Base-by-base conservation (phyloP, 2,797 vertebrate species). In the Dromococcyx pavoninus region DNA sequence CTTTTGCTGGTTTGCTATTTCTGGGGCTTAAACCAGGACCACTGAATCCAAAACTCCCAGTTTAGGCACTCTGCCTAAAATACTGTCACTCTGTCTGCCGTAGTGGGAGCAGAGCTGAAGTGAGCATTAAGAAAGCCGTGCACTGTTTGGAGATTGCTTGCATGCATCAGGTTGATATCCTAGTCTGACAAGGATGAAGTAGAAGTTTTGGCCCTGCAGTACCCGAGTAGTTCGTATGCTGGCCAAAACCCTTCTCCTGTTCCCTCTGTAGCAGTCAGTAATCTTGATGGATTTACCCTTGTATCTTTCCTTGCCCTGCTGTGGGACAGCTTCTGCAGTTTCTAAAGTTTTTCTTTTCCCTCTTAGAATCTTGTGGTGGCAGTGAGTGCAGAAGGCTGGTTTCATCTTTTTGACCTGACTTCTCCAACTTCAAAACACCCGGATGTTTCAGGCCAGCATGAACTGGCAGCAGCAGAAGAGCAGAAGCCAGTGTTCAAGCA, bases 331-430 rank as follows among this genome's bases (percentile, higher is more conserved):
- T 65, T 71, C 50, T 83, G 16, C 30, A 35, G 32, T 50, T 86
- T 72, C 13, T 81, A 15, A 39, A 65, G 61, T 23, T 56, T 64
- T 93, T 86, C 37, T 75, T 23, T 44, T 39, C 58, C 12, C 27
- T 82, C 74, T 39, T 93, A 99, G 99, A 99, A 99, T 97, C 97
- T 99, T 1, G 98, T 99, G 65, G 99, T 99, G 17, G 99, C 99
- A 0, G 98, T 99, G 53, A 99, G 99, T 11, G 99, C 99, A 2
- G 99, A 99, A 95, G 99, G 99, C 64, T 99, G 99, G 99, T 99
- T 99, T 95, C 98, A 99, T 96, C 98, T 99, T 79, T 99, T 99
- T 92, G 99, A 99, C 94, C 94, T 99, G 86, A 98, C 98, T 9
- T 97, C 97, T 12, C 80, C 97, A 7, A 98, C 94, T 25, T 86